Evolutionary conservation across 2,797 vertebrate species (phyloP).

Genomic region (Perodicticus potto): DNA sequence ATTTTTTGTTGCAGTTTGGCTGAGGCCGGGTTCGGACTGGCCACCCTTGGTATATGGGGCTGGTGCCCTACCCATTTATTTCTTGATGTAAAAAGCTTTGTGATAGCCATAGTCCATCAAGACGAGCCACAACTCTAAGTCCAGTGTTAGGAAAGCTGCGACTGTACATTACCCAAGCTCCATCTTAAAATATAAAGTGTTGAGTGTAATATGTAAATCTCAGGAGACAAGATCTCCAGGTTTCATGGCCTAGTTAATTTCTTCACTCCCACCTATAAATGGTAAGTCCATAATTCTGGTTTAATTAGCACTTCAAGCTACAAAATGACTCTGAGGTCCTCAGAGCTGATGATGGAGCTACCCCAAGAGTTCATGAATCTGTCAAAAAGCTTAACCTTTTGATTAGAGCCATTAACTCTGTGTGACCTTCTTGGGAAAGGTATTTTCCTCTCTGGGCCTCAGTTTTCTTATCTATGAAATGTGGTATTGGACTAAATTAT

Average conservation of each 20-base stretch:
- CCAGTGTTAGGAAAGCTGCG: background rate
- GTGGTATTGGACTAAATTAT: background rate
- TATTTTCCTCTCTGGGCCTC: conserved; percentile 17
- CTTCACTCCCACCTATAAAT: conserved; percentile 64
- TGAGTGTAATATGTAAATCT: conserved; percentile 28
- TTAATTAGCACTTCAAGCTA: conserved; percentile 72
- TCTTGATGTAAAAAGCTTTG: background rate
- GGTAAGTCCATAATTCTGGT: conserved; percentile 65
- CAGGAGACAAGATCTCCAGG: conserved; percentile 5
- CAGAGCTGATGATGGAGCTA: conserved; percentile 37
- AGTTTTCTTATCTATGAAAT: conserved; percentile 49
- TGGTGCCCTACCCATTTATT: background rate
- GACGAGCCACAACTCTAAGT: background rate
- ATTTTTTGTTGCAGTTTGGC: too few relatives aligned
- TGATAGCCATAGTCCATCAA: background rate
- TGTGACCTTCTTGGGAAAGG: conserved; percentile 58
- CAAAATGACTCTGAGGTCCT: conserved; percentile 52
- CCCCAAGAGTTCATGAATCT: conserved; percentile 59
- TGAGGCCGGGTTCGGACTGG: too few relatives aligned
- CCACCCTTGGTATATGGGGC: too few relatives aligned
- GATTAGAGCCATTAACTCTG: conserved; percentile 54
- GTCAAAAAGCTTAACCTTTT: conserved; percentile 62
- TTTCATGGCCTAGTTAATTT: conserved; percentile 68
- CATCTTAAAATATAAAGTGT: conserved; percentile 48
- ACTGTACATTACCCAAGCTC: background rate